Evolutionary conservation across 2,888 invertebrate species (phyloP).

Genomic region (Tubiluchus corallicola): DNA sequence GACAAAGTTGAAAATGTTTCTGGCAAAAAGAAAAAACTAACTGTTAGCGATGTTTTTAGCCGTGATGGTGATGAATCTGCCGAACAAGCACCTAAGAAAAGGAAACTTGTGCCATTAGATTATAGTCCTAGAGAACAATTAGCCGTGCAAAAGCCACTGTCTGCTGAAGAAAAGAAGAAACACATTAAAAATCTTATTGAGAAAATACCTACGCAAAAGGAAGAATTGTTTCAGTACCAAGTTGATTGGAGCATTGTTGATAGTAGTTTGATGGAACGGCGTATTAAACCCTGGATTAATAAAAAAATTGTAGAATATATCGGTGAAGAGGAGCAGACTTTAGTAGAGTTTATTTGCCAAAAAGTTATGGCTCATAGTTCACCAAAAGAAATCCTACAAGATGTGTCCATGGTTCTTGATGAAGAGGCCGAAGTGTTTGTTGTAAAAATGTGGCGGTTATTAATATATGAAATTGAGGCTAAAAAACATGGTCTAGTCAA

Average conservation of each 20-base stretch:
- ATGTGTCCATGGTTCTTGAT: slow-evolving; percentile 98
- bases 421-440: slow-evolving; percentile 99
- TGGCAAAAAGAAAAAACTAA: slow-evolving; percentile 53
- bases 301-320: slow-evolving; percentile 99
- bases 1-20: too few relatives aligned
- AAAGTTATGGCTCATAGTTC: slow-evolving; percentile 83
- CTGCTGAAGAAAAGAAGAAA: slow-evolving; percentile 76
- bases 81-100: slow-evolving; percentile 39
- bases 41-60: slow-evolving; percentile 66
- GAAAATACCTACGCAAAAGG: slow-evolving; percentile 93
- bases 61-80: slow-evolving; percentile 44
- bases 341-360: slow-evolving; percentile 98
- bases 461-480: slow-evolving; percentile 98
- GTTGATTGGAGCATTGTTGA: slow-evolving; percentile 74
- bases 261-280: slow-evolving; percentile 70
- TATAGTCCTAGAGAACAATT: slow-evolving; percentile 12
- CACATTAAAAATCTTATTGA: slow-evolving; percentile 93
- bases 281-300: slow-evolving; percentile 97
- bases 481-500: slow-evolving; percentile 80
- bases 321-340: slow-evolving; percentile 91
- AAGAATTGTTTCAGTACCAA: slow-evolving; percentile 79
- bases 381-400: slow-evolving; percentile 85
- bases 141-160: slow-evolving; percentile 10
- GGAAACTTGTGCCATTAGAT: slow-evolving; percentile 51
- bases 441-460: slow-evolving; percentile 98